A percentile compares a stretch with the other conserved stretches of the same genome.
Conservation (phyloP, 2,888 invertebrate genomes). For the Drosophila siamana region DNA sequence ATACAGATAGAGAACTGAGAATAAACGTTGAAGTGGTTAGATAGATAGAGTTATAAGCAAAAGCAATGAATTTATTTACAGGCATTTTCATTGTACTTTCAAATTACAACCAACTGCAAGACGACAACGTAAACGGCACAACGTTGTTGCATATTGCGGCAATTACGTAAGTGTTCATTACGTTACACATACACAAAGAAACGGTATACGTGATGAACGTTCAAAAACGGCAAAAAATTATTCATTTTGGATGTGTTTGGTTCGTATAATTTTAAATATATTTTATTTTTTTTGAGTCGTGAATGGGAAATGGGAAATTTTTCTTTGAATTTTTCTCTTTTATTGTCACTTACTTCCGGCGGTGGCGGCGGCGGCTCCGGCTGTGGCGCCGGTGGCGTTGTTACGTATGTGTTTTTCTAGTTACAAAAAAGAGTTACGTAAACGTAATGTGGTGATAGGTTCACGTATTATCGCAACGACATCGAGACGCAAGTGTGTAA, state of each 20-base stretch:
- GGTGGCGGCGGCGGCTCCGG: conserved; percentile 74
- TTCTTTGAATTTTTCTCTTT: conserved; percentile 19
- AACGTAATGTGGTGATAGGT: conserved; percentile 47
- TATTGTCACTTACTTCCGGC: conserved; percentile 72
- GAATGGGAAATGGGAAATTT: conserved; percentile 34
- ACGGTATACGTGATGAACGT: conserved; percentile 46
- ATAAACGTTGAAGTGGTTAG: neutral
- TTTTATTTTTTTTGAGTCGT: conserved; percentile 27
- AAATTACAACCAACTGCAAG: conserved; percentile 79
- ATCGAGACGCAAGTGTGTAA: conserved; percentile 50
- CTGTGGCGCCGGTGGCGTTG: conserved; percentile 70
- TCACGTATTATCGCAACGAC: conserved; percentile 51
- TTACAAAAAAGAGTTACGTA: conserved; percentile 62
- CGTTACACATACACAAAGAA: conserved; percentile 67
- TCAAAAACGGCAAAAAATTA: conserved; percentile 49
- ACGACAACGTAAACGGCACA: conserved; percentile 74
- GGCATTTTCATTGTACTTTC: conserved; percentile 83
- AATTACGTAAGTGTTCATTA: conserved; percentile 70
- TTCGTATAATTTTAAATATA: conserved; percentile 4
- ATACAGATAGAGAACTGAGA: conserved; percentile 31
- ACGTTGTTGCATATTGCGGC: conserved; percentile 56
- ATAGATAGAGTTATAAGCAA: conserved; percentile 42
- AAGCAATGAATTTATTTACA: conserved; percentile 82
- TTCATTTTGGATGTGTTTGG: conserved; percentile 39
- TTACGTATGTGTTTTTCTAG: conserved; percentile 76